These are phyloP conservation scores for Drosophila dives DNA, from an alignment of 2,888 invertebrate species.

Conservation along the genomic window DNA sequence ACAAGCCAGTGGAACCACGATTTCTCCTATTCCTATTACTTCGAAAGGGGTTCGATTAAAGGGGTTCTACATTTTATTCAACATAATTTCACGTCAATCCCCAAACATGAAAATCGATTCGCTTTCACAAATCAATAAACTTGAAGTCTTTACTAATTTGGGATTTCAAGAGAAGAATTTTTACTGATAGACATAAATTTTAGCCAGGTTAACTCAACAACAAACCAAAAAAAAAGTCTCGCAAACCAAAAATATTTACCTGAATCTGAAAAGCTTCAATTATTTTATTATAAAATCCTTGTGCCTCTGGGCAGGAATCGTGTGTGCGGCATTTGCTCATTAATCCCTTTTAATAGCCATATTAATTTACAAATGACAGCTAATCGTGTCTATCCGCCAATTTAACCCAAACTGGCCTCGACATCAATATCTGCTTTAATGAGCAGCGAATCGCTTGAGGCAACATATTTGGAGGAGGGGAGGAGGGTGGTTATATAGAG, in stretches of 20 bases:
- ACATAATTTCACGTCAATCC: neutral
- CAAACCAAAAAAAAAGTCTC: neutral
- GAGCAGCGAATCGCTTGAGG: constrained; percentile 56
- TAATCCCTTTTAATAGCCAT: constrained; percentile 47
- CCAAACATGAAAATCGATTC: neutral
- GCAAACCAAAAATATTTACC: neutral
- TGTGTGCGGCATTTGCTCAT: neutral
- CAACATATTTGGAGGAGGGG: constrained; percentile 19
- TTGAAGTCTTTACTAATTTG: neutral
- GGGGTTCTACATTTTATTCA: neutral
- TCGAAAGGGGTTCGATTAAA: neutral
- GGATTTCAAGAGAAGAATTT: neutral
- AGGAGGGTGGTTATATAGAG: neutral
- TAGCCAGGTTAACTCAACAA: neutral
- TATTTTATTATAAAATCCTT: neutral
- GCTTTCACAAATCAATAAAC: neutral
- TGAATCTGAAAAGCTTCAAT: neutral
- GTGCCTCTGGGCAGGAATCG: constrained; percentile 8
- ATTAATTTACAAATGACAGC: constrained; percentile 64
- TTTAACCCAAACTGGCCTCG: constrained; percentile 6
- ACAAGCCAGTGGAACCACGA: constrained; percentile 4
- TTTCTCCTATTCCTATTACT: neutral
- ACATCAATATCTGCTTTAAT: constrained; percentile 58
- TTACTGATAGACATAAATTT: neutral
- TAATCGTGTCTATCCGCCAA: constrained; percentile 28